Conservation (phyloP, 2,797 vertebrate species). For the Melanotaenia nigrans region DNA sequence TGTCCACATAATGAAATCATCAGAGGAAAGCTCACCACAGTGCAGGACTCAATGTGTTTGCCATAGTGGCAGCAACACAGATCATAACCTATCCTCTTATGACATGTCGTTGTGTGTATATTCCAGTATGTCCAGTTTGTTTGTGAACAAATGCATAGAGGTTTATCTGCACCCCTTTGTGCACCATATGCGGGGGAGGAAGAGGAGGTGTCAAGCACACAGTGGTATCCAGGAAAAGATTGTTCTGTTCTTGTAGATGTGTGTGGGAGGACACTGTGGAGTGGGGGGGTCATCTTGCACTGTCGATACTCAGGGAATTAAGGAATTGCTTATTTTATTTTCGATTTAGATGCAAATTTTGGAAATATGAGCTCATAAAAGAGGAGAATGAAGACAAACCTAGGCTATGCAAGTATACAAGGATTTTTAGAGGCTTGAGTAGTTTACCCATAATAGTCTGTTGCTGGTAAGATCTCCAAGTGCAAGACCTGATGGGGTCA, state of each 20-base stretch:
- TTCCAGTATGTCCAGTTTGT: conserved; percentile 16
- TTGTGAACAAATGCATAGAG: conserved; percentile 36
- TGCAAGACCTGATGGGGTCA: conserved; percentile 43
- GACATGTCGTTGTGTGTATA: conserved; percentile 27
- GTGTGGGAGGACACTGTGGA: conserved; percentile 72
- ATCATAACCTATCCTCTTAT: conserved; percentile 35
- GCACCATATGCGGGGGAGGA: conserved; percentile 61
- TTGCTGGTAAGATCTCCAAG: conserved; percentile 38
- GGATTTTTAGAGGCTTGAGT: conserved; percentile 30
- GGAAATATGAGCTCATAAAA: conserved; percentile 67
- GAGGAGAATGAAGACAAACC: conserved; percentile 38
- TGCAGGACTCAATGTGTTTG: conserved; percentile 38
- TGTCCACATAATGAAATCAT: conserved; percentile 56
- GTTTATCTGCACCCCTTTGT: conserved; percentile 48
- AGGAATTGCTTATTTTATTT: conserved; percentile 74
- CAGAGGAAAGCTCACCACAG: conserved; percentile 47
- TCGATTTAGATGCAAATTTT: conserved; percentile 83
- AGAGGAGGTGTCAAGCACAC: conserved; percentile 62
- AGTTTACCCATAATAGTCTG: conserved; percentile 47
- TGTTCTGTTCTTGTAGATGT: conserved; percentile 69
- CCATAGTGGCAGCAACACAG: conserved; percentile 37
- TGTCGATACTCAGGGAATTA: conserved; percentile 76
- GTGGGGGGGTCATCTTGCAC: conserved; percentile 71
- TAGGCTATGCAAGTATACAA: conserved; percentile 15
- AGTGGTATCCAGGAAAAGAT: conserved; percentile 69